These are phyloP conservation scores for Andrena marginata DNA, from an alignment of 2,888 invertebrate genomes.

Conservation along the genomic window DNA sequence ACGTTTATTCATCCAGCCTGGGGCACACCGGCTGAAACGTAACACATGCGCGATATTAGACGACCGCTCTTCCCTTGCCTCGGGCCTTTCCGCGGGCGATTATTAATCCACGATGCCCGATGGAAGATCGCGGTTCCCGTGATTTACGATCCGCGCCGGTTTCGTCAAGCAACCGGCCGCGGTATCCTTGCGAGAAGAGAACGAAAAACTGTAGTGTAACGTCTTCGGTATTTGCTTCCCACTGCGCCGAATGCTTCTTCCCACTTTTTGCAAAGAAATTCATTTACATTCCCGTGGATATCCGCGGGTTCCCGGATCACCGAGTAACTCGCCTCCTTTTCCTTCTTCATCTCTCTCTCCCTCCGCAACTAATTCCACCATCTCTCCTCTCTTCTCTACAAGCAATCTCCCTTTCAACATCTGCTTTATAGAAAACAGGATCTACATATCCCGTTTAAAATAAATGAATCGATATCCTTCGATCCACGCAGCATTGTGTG, in stretches of 20 bases:
- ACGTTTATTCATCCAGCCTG: conserved; percentile 83
- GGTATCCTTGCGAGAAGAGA: neutral
- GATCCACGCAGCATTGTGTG: conserved; percentile 34
- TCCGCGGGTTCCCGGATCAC: neutral
- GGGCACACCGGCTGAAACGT: conserved; percentile 80
- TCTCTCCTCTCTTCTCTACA: no score
- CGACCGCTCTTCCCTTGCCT: conserved; percentile 47
- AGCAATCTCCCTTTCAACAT: no score
- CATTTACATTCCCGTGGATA: neutral
- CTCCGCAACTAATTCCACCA: no score
- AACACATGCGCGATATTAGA: conserved; percentile 78
- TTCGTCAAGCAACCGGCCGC: conserved; percentile 39
- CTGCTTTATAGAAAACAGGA: neutral
- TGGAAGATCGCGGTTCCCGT: conserved; percentile 49
- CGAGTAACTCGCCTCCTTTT: neutral
- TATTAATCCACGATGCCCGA: conserved; percentile 68
- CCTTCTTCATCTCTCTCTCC: neutral
- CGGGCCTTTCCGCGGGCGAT: conserved; percentile 47
- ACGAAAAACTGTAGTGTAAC: neutral
- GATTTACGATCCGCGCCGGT: conserved; percentile 53
- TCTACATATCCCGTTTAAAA: neutral
- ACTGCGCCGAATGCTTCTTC: neutral
- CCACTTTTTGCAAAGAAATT: neutral
- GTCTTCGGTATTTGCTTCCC: conserved; percentile 4
- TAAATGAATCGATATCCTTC: conserved; percentile 30